Percentiles rank a stretch among this genome's conserved stretches.
These are phyloP conservation scores for Styela plicata DNA, from an alignment of 23 tunicate genomes.

Conservation along the genomic window DNA sequence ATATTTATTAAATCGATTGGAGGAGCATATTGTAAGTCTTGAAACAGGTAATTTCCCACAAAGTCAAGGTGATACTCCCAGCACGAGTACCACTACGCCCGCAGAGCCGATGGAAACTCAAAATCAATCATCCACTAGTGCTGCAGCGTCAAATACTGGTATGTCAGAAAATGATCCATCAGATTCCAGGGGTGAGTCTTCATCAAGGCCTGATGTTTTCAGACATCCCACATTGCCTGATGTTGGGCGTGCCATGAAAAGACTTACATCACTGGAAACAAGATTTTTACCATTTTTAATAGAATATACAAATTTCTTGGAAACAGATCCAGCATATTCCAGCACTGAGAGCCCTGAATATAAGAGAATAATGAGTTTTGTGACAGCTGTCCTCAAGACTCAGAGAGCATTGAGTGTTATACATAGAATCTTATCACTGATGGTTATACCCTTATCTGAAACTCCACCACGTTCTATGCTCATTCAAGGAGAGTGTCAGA, in stretches of 20 bases:
- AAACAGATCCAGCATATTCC: conserved; percentile 46
- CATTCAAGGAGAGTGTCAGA: conserved; percentile 24
- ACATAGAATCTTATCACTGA: conserved; percentile 32
- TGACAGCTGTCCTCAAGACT: conserved; percentile 29
- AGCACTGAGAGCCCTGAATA: conserved; percentile 67
- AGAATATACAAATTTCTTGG: conserved; percentile 30
- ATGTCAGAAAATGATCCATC: too few species aligned
- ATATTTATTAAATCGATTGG: neutral
- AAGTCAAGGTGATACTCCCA: neutral
- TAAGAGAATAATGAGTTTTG: conserved; percentile 15
- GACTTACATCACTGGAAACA: conserved; percentile 27
- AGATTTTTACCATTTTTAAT: conserved; percentile 45
- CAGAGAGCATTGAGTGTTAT: conserved; percentile 48
- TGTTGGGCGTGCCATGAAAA: conserved; percentile 29
- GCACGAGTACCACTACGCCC: neutral
- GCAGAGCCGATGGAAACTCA: neutral
- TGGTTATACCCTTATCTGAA: conserved; percentile 58
- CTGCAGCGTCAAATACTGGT: neutral
- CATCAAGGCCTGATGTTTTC: neutral
- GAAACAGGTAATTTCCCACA: neutral
- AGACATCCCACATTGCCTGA: conserved; percentile 57
- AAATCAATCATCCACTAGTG: neutral
- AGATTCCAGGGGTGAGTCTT: neutral
- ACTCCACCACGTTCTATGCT: conserved; percentile 76
- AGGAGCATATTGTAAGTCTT: neutral